These are phyloP conservation scores for Caenorhabditis remanei DNA, from an alignment of 1,140 invertebrate species.

Conservation along the genomic window DNA sequence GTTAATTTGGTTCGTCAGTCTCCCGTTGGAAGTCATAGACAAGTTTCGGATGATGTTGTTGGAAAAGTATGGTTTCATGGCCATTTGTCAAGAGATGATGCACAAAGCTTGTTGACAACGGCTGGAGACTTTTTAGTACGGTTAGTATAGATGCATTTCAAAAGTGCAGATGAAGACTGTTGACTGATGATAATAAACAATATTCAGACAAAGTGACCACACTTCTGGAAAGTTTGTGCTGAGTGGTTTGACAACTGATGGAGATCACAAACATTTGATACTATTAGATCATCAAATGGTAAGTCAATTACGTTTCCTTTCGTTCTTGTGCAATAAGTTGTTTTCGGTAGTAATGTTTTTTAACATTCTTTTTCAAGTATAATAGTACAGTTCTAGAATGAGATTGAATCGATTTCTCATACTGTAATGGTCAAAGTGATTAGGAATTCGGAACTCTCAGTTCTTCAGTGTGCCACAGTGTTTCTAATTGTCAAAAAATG, in stretches of 20 bases:
- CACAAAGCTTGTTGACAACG: background rate
- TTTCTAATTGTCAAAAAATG: no score
- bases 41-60: background rate
- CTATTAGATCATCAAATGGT: background rate
- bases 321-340: no score
- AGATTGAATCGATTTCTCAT: no score
- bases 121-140: background rate
- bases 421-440: no score
- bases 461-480: no score
- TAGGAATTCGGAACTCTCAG: no score
- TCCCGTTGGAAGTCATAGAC: background rate
- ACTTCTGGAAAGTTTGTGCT: slow-evolving; percentile 33
- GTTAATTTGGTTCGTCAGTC: background rate
- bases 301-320: background rate
- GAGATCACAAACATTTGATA: slow-evolving; percentile 30
- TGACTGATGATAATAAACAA: background rate
- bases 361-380: no score
- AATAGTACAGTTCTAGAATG: no score
- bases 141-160: background rate
- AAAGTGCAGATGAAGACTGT: no score
- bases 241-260: background rate
- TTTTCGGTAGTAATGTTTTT: no score
- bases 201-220: slow-evolving; percentile 8
- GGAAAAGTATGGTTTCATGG: slow-evolving; percentile 9
- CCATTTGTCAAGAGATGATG: slow-evolving; percentile 3